Evolutionary conservation across 2,113 vertebrate genomes (phyloP).

Genomic region (Saccopteryx leptura): DNA sequence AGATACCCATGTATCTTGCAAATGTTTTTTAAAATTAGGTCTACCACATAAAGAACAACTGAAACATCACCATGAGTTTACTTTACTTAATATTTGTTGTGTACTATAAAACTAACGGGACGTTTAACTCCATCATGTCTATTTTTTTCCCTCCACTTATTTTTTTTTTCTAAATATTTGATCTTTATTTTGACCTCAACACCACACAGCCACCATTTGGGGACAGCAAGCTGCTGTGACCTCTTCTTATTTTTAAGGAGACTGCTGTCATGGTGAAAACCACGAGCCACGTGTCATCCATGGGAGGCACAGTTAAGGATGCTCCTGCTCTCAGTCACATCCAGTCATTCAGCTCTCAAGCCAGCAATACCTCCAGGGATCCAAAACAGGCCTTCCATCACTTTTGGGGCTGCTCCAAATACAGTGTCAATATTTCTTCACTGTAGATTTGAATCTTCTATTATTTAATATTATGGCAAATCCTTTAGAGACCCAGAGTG

Average conservation of each 20-base stretch:
- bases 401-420: constrained; percentile 94
- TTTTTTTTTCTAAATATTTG: background rate
- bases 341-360: background rate
- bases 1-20: background rate
- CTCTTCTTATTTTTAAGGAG: constrained; percentile 32
- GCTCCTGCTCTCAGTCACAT: background rate
- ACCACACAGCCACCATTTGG: too few relatives aligned
- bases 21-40: background rate
- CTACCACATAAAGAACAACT: background rate
- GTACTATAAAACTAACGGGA: background rate
- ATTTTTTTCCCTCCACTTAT: background rate
- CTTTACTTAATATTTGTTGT: background rate
- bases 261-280: background rate
- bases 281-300: background rate
- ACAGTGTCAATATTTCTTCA: constrained; percentile 92
- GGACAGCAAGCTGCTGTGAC: too few relatives aligned
- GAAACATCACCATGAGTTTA: background rate
- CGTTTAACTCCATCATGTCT: background rate
- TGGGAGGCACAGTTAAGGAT: background rate
- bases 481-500: constrained; percentile 93
- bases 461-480: constrained; percentile 95
- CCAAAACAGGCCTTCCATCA: constrained; percentile 91
- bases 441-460: constrained; percentile 93
- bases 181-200: too few relatives aligned
- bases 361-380: constrained; percentile 49